Base-by-base conservation (phyloP, 2,797 vertebrate genomes). In the Anas bernieri region DNA sequence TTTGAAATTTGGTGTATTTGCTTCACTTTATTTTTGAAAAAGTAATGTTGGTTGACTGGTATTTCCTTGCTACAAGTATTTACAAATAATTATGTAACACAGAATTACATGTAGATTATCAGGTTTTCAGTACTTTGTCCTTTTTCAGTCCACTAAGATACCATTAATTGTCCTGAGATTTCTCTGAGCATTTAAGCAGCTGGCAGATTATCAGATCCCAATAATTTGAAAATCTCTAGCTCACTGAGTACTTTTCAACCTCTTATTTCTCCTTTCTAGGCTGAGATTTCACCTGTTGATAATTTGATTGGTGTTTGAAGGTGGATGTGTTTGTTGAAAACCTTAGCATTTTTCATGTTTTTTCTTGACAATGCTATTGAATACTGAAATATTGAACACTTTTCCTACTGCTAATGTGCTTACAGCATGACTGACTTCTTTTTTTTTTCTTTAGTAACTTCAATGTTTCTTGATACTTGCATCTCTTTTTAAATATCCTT, bases 281-380 rank as follows among this genome's bases (percentile, higher is more conserved):
- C 74, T 61, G 78, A 68, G 41, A 35, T 78, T 86, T 94, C 69
- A 17, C 45, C 43, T 73, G 6, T 41, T 20, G 11, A 28, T 77
- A 30, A 7, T 74, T 18, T 37, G 37, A 15, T 48, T 68, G 58
- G 48, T 62, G 12, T 12, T n/a, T 30, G 50, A 59, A 26, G 50
- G 41, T 54, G 30, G n/a, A 11, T 2, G 2, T 11, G 10, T 3
- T 0, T 2, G 12, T n/a, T 59, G 67, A 21, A 75, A 67, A 35
- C 41, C 75, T 41, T 1, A 69, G 18, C 12, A 41, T 30, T 8
- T 9, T 30, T 8, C 11, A 17, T 12, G 1, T 62, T 91, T 18
- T 39, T 84, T 84, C 12, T 48, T 86, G 54, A 9, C 28, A 50
- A n/a, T 25, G 18, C 31, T 17, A 13, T 43, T 61, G 62, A 61